A percentile compares a stretch with the other conserved stretches of the same genome.
phyloP scores from a whole-genome alignment of 2,888 invertebrate species.

The Nematopogon swammerdamellus region DNA sequence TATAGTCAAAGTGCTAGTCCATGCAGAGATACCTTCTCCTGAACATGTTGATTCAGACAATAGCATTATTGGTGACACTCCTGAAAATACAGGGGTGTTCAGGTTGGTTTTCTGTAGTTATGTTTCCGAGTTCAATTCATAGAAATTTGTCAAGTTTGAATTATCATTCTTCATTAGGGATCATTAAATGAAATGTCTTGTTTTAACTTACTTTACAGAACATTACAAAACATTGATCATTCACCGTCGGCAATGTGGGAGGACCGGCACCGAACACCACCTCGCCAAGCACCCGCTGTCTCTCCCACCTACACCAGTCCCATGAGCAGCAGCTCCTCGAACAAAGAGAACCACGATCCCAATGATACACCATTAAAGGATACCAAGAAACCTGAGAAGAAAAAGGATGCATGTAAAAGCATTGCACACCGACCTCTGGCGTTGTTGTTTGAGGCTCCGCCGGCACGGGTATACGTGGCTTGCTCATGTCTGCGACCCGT shows the following conservation, averaged over 20 bases:
- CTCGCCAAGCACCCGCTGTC: neutral
- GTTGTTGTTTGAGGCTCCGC: neutral
- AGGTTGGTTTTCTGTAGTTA: too few species aligned
- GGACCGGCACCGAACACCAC: neutral
- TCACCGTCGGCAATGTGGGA: neutral
- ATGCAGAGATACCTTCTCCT: too few species aligned
- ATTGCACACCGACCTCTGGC: neutral
- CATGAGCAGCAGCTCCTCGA: constrained; percentile 38
- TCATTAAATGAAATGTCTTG: too few species aligned
- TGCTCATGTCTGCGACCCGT: neutral
- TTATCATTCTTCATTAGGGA: too few species aligned
- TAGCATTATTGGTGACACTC: neutral
- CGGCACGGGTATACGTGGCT: neutral
- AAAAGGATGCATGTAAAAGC: neutral
- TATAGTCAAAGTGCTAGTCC: neutral
- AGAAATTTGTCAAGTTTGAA: too few species aligned
- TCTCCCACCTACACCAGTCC: neutral
- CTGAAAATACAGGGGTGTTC: neutral
- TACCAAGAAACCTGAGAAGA: neutral
- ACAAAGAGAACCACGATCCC: constrained; percentile 44
- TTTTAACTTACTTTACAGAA: too few species aligned
- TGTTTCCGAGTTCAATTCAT: too few species aligned
- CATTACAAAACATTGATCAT: neutral
- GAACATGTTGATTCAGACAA: neutral
- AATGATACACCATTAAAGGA: constrained; percentile 15